Conservation (phyloP, 2,113 vertebrate genomes). For the Micromys minutus region DNA sequence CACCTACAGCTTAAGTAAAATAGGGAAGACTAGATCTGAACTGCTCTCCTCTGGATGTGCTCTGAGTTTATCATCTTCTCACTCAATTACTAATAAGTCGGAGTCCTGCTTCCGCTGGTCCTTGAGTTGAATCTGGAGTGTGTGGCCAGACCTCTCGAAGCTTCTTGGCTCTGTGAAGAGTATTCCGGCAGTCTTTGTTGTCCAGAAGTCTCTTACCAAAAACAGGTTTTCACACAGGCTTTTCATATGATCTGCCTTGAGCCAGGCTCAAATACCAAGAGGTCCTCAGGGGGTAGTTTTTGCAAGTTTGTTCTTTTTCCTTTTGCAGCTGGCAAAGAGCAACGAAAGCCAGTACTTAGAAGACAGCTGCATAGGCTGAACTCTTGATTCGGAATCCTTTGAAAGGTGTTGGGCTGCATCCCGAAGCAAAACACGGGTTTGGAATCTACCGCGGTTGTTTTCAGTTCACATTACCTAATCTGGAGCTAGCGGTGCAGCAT, state of each 20-base stretch:
- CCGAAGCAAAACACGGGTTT: slow-evolving; percentile 31
- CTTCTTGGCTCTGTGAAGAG: slow-evolving; percentile 69
- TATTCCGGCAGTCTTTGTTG: slow-evolving; percentile 42
- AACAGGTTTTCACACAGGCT: slow-evolving; percentile 72
- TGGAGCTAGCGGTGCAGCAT: neutral
- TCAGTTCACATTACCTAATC: neutral
- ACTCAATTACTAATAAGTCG: slow-evolving; percentile 67
- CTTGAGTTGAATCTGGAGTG: slow-evolving; percentile 20
- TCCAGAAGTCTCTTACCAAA: slow-evolving; percentile 66
- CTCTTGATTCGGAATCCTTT: slow-evolving; percentile 33
- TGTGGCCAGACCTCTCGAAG: slow-evolving; percentile 42
- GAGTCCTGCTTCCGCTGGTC: slow-evolving; percentile 46
- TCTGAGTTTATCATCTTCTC: slow-evolving; percentile 59
- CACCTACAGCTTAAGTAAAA: slow-evolving; percentile 74
- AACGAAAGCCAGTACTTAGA: slow-evolving; percentile 54
- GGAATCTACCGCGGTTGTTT: slow-evolving; percentile 48
- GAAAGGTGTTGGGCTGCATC: slow-evolving; percentile 43
- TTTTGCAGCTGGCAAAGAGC: slow-evolving; percentile 54
- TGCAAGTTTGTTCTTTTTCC: slow-evolving; percentile 67
- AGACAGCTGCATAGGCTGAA: neutral
- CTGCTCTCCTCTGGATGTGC: slow-evolving; percentile 32
- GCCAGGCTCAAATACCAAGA: slow-evolving; percentile 69
- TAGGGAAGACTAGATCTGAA: slow-evolving; percentile 61
- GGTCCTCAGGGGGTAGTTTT: slow-evolving; percentile 48
- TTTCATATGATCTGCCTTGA: slow-evolving; percentile 71